A percentile compares a stretch with the other conserved stretches of the same genome.
These are phyloP conservation scores for Leucophenga maculata DNA, from an alignment of 2,888 invertebrate genomes.

Conservation along the genomic window DNA sequence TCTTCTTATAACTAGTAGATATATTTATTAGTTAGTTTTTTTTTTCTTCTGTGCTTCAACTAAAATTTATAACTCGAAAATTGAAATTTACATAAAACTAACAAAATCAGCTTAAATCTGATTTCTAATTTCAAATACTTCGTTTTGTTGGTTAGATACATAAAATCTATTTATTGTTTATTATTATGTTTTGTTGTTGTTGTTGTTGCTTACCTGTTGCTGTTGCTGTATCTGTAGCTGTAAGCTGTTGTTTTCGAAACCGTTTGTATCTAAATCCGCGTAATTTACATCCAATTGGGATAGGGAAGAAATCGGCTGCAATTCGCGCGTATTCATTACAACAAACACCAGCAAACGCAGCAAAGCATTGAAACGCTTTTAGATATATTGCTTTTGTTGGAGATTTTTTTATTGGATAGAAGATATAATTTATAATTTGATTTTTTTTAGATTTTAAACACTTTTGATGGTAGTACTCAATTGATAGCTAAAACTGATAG, in stretches of 20 bases:
- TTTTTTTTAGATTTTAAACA: too few relatives aligned
- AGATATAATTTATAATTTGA: background rate
- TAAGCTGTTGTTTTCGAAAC: conserved; percentile 63
- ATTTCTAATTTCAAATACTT: conserved; percentile 11
- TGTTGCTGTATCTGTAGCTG: conserved; percentile 48
- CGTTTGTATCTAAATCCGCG: conserved; percentile 59
- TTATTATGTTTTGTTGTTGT: background rate
- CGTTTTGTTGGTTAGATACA: background rate
- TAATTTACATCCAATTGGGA: conserved; percentile 70
- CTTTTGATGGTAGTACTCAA: too few relatives aligned
- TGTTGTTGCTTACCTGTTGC: conserved; percentile 47
- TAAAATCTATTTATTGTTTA: background rate
- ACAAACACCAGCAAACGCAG: conserved; percentile 5
- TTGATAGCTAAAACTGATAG: too few relatives aligned
- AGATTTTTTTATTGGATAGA: background rate
- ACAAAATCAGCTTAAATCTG: conserved; percentile 17
- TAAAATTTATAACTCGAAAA: conserved; percentile 20
- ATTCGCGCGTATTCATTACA: conserved; percentile 70
- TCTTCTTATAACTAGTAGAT: background rate
- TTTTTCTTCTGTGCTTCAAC: background rate
- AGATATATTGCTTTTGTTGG: background rate
- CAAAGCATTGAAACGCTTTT: background rate
- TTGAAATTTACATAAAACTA: conserved; percentile 50
- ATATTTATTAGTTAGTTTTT: background rate
- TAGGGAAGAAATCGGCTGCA: conserved; percentile 68